Conservation (phyloP, 1,140 invertebrate genomes). For the Drosophila funebris region DNA sequence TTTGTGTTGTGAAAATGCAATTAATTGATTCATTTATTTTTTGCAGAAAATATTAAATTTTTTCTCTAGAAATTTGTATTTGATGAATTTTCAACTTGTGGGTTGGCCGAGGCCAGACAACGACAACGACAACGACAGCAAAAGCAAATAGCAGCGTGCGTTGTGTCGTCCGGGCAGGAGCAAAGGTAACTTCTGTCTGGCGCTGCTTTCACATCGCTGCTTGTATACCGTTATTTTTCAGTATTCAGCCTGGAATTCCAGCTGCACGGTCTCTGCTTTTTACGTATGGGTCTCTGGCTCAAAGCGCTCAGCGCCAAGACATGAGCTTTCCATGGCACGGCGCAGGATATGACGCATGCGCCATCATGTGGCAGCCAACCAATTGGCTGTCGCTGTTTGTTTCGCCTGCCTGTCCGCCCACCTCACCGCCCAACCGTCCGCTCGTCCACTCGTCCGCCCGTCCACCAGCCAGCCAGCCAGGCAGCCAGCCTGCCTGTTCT, state of each 20-base stretch:
- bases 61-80: slow-evolving; percentile 3
- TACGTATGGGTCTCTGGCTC: slow-evolving; percentile 6
- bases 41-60: slow-evolving; percentile 19
- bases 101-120: slow-evolving; percentile 63
- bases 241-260: slow-evolving; percentile 79
- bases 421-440: slow-evolving; percentile 5
- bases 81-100: neutral
- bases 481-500: slow-evolving; percentile 6
- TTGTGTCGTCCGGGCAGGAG: slow-evolving; percentile 84
- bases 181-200: slow-evolving; percentile 84
- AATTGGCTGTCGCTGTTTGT: slow-evolving; percentile 63
- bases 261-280: slow-evolving; percentile 9
- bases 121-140: slow-evolving; percentile 74
- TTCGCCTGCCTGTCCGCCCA: neutral
- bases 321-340: slow-evolving; percentile 68
- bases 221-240: slow-evolving; percentile 64
- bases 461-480: neutral
- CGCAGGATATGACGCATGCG: slow-evolving; percentile 75
- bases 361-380: slow-evolving; percentile 46
- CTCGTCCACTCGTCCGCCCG: neutral
- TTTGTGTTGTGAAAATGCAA: neutral
- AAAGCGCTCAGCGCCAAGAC: slow-evolving; percentile 10
- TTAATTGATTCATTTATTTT: slow-evolving; percentile 8
- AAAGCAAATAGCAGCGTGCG: slow-evolving; percentile 70
- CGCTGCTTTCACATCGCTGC: slow-evolving; percentile 40